Base-by-base conservation (phyloP, 2,797 vertebrate genomes). In the Arrhamphus sclerolepis region DNA sequence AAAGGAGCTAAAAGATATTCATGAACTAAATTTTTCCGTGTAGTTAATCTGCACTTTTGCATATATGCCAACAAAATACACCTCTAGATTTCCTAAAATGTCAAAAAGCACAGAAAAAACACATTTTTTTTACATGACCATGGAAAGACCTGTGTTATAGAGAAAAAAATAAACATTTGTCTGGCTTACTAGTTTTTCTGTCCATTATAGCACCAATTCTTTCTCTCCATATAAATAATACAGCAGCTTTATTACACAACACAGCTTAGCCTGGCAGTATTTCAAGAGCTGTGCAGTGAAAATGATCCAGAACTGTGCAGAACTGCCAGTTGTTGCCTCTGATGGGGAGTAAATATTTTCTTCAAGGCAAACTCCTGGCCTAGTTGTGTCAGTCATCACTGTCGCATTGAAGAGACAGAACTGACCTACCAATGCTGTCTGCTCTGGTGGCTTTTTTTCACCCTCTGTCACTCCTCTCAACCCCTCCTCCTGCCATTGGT, bases 321-420 rank as follows among this genome's bases (percentile, higher is more conserved):
- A 63, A 68, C 41, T 64, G 59, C 48, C 46, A 42, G 62, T 57
- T 4, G 5, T 56, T 52, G 52, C 47, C 41, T 67, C 54, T 62
- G 70, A 57, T 59, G 46, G 51, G 44, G 62, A 51, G 26, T 61
- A 46, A 40, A 63, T 61, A 75, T 79, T 79, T 58, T 68, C 72
- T 82, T 61, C 42, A 69, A 80, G 82, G 82, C 75, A 79, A 63
- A 80, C 74, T 81, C 66, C 57, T 84, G 84, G 76, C 86, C 88
- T 59, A 70, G 84, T 88, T 91, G 65, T 87, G 87, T 89, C 86
- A 82, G 58, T 83, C 85, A 67, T 46, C 13, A 50, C 60, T 64
- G 82, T 87, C 81, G 81, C 68, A 68, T 80, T 66, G 68, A 83
- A 72, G 69, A 63, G 75, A 80, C 76, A 40, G 66, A 60, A 71